A percentile compares a stretch with the other conserved stretches of the same genome.
Conservation (phyloP, 2,797 vertebrate genomes). For the Schizopygopsis malacanthus region DNA sequence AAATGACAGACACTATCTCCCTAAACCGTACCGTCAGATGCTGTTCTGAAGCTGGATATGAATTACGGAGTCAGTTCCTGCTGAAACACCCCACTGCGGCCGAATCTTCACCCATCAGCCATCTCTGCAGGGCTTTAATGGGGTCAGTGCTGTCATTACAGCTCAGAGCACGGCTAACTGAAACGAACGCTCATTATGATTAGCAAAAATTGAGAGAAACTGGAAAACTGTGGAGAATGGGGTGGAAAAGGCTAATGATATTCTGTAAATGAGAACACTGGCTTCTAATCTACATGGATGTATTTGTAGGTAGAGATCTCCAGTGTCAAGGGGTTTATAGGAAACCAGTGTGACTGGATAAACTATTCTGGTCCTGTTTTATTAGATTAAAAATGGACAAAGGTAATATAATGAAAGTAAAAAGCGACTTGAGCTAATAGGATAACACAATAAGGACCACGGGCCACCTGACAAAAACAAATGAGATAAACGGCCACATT, state of each 20-base stretch:
- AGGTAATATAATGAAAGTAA: conserved; percentile 4
- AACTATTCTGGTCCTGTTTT: background rate
- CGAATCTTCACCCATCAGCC: conserved; percentile 37
- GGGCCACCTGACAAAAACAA: background rate
- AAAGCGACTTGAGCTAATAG: background rate
- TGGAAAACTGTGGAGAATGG: background rate
- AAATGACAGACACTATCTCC: background rate
- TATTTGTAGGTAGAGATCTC: background rate
- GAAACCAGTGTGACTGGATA: background rate
- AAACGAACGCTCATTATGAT: conserved; percentile 17
- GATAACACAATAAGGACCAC: background rate
- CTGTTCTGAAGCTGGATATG: conserved; percentile 25
- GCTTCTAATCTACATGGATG: background rate
- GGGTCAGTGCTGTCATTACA: conserved; percentile 43
- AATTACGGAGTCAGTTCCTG: conserved; percentile 22
- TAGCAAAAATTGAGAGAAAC: conserved; percentile 32
- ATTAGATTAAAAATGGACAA: background rate
- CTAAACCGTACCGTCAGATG: background rate
- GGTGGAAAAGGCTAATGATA: background rate
- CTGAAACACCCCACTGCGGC: conserved; percentile 22
- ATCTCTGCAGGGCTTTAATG: conserved; percentile 44
- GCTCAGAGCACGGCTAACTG: conserved; percentile 17
- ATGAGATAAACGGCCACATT: background rate
- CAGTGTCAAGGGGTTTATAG: too few relatives aligned
- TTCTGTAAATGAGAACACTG: background rate